Evolutionary conservation across 2,113 vertebrate species (phyloP).

Genomic region (Pollachius pollachius): DNA sequence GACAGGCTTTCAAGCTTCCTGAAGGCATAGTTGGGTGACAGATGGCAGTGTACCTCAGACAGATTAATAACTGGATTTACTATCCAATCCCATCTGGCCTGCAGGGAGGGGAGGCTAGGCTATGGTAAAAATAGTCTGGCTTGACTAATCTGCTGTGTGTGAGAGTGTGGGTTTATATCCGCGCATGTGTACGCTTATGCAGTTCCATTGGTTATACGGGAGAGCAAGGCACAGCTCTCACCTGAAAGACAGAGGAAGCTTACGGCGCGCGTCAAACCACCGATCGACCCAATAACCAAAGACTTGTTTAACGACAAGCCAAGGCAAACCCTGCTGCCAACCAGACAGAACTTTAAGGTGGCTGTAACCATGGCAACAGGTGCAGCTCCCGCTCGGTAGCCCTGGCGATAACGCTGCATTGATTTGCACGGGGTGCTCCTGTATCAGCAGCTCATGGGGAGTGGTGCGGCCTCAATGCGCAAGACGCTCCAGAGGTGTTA

Average conservation of each 20-base stretch:
- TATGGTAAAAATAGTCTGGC: constrained; percentile 73
- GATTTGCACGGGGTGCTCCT: constrained; percentile 40
- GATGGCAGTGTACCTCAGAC: constrained; percentile 72
- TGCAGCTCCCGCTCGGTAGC: constrained; percentile 20
- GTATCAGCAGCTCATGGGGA: constrained; percentile 23
- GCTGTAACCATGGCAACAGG: constrained; percentile 50
- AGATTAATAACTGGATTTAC: constrained; percentile 76
- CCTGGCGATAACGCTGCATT: constrained; percentile 30
- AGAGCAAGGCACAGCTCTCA: neutral
- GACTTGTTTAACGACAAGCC: neutral
- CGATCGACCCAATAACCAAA: neutral
- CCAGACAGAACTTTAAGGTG: constrained; percentile 5
- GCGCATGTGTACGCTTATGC: constrained; percentile 17
- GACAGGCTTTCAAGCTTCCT: constrained; percentile 34
- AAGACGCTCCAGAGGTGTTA: constrained; percentile 8
- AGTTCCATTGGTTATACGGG: neutral
- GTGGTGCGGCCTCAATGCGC: constrained; percentile 3
- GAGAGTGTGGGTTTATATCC: constrained; percentile 10
- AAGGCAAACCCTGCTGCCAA: neutral
- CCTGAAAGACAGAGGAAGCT: neutral
- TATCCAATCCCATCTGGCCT: constrained; percentile 68
- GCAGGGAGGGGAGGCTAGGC: constrained; percentile 51
- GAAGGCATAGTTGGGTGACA: constrained; percentile 59
- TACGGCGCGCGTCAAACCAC: neutral
- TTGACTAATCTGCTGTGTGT: constrained; percentile 62